A percentile compares a stretch with the other conserved stretches of the same genome.
Evolutionary conservation across 2,888 invertebrate genomes (phyloP).

Genomic region (Brachypalpus laphriformis): DNA sequence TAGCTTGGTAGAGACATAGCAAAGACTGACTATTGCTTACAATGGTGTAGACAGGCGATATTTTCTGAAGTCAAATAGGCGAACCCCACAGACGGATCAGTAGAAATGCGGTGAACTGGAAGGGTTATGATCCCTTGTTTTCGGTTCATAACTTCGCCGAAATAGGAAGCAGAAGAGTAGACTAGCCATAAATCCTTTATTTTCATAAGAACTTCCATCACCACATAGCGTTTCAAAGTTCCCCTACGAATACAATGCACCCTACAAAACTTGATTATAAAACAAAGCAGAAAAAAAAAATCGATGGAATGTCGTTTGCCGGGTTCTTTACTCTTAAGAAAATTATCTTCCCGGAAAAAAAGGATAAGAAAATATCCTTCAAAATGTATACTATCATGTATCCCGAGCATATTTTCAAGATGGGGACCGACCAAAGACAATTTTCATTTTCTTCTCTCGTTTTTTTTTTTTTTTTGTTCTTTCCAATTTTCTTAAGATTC

Average conservation of each 20-base stretch:
- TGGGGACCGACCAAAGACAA: constrained; percentile 44
- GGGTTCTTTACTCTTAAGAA: constrained; percentile 57
- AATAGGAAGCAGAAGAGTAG: too few species aligned
- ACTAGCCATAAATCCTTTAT: too few species aligned
- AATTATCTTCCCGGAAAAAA: constrained; percentile 64
- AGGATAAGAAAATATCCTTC: constrained; percentile 67
- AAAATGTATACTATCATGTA: constrained; percentile 45
- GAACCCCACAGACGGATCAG: too few species aligned
- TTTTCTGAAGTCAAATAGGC: too few species aligned
- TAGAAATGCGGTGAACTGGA: too few species aligned
- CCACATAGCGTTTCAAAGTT: not conserved
- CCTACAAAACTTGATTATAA: constrained; percentile 62
- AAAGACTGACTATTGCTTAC: too few species aligned
- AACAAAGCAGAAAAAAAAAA: constrained; percentile 38
- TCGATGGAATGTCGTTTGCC: constrained; percentile 42
- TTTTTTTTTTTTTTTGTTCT: not conserved
- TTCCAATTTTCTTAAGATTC: constrained; percentile 63
- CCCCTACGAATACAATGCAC: not conserved
- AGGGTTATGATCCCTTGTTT: too few species aligned
- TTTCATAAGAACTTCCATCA: not conserved
- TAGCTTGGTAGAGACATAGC: too few species aligned
- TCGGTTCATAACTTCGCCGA: too few species aligned
- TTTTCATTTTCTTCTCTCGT: constrained; percentile 11
- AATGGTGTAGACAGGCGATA: too few species aligned
- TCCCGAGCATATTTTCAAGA: constrained; percentile 56